A percentile compares a stretch with the other conserved stretches of the same genome.
phyloP scores from a whole-genome alignment of 2,113 vertebrate genomes.

The Xenus cinereus region DNA sequence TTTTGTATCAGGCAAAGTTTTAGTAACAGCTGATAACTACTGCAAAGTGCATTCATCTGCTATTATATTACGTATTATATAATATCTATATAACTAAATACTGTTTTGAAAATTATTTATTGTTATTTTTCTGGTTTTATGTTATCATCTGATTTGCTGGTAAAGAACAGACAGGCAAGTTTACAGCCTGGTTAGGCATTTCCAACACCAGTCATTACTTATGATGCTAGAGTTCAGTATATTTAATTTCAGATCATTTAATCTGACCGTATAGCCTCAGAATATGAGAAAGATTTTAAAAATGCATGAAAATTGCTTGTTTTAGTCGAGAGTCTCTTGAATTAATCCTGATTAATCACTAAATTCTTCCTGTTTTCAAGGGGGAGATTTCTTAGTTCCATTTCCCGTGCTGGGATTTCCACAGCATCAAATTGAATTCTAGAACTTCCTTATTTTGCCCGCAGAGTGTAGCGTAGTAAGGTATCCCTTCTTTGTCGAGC shows the following conservation, averaged over 20 bases:
- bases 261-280: background rate
- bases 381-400: background rate
- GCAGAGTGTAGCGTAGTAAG: background rate
- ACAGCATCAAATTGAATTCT: background rate
- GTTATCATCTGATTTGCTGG: background rate
- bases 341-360: background rate
- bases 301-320: background rate
- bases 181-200: background rate
- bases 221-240: background rate
- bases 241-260: background rate
- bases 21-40: background rate
- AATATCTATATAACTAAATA: background rate
- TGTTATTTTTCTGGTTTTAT: background rate
- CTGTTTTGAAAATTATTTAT: background rate
- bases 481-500: background rate
- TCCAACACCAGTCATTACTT: background rate
- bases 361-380: background rate
- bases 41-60: background rate
- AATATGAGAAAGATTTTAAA: background rate
- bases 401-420: background rate
- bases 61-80: background rate
- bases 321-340: rapidly evolving
- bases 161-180: background rate
- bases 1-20: background rate
- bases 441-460: background rate